Percentiles rank a stretch among this genome's conserved stretches.
Evolutionary conservation across 2,888 invertebrate species (phyloP).

Genomic region (Drosophila greeni): DNA sequence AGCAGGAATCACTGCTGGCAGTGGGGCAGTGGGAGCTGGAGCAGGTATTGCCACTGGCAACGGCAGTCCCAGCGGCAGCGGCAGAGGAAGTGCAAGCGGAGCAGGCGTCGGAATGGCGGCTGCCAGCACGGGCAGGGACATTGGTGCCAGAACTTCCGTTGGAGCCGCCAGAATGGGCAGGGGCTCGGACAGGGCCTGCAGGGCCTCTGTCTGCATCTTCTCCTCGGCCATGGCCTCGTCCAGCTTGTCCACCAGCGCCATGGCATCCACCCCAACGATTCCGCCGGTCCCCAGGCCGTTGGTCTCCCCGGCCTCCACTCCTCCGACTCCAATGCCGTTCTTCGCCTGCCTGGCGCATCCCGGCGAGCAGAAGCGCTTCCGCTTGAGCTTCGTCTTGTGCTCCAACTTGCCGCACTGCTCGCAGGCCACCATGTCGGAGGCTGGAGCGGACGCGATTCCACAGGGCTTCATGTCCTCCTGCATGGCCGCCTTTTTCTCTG

Average conservation of each 20-base stretch:
- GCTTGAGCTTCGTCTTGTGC: conserved; percentile 84
- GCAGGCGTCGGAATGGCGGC: conserved; percentile 4
- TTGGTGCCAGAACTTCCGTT: conserved; percentile 3
- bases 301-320: conserved; percentile 3
- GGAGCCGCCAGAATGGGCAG: conserved; percentile 3
- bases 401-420: conserved; percentile 87
- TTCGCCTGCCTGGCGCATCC: conserved; percentile 82
- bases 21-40: no score
- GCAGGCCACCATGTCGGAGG: conserved; percentile 80
- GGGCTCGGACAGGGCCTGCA: conserved; percentile 11
- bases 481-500: conserved; percentile 76
- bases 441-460: conserved; percentile 29
- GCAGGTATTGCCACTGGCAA: conserved; percentile 15
- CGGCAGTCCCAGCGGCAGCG: conserved; percentile 14
- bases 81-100: conserved; percentile 6
- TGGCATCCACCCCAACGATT: conserved; percentile 51
- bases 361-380: conserved; percentile 87
- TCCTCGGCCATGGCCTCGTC: conserved; percentile 69
- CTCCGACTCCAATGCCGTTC: conserved; percentile 64
- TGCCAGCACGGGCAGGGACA: background rate
- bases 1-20: conserved; percentile 21
- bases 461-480: conserved; percentile 62
- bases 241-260: conserved; percentile 59
- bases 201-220: conserved; percentile 63
- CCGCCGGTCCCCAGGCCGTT: conserved; percentile 40